Evolutionary conservation across 2,888 invertebrate species (phyloP).

Genomic region (Parthenolecanium corni): DNA sequence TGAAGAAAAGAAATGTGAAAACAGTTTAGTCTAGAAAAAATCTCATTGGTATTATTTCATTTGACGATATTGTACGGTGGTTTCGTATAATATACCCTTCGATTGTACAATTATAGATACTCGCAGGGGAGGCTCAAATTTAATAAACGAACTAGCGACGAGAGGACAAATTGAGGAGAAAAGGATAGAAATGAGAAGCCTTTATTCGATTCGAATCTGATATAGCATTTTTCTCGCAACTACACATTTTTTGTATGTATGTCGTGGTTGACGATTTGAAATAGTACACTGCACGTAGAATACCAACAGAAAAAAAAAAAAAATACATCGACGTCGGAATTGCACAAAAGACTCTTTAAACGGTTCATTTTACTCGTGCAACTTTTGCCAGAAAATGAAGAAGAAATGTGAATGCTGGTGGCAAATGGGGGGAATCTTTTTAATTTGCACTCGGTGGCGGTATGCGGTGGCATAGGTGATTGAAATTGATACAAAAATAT

Average conservation of each 20-base stretch:
- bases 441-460: too few relatives aligned
- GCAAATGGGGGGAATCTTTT: too few relatives aligned
- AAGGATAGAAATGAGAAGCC: neutral
- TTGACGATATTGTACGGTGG: neutral
- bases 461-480: too few relatives aligned
- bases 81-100: neutral
- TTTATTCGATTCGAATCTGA: constrained; percentile 3
- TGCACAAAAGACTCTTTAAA: too few relatives aligned
- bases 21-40: neutral
- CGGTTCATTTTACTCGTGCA: too few relatives aligned
- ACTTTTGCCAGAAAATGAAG: too few relatives aligned
- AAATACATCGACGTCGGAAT: too few relatives aligned
- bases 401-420: too few relatives aligned
- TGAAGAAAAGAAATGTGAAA: constrained; percentile 3
- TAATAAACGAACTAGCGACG: constrained; percentile 1
- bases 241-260: neutral
- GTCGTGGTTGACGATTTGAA: neutral
- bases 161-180: neutral
- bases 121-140: constrained; percentile 13
- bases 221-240: constrained; percentile 7
- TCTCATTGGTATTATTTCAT: constrained; percentile 11
- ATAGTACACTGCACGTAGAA: neutral
- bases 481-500: too few relatives aligned
- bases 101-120: neutral
- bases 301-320: too few relatives aligned